These are phyloP conservation scores for Heliconius ethilla DNA, from an alignment of 2,888 invertebrate species.

Conservation along the genomic window DNA sequence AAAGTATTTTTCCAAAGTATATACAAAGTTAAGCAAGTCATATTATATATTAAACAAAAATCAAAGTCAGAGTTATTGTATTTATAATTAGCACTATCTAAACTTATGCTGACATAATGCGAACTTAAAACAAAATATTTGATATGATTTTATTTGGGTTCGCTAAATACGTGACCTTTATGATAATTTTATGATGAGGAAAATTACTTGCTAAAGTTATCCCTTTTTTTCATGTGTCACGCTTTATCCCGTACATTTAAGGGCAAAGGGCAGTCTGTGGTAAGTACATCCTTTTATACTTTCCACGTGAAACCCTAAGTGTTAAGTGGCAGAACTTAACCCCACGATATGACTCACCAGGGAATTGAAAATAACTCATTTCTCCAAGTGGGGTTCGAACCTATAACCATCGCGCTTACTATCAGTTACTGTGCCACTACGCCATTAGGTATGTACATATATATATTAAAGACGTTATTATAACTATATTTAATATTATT, in stretches of 20 bases:
- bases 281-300: neutral
- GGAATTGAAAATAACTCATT: too few species aligned
- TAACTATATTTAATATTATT: neutral
- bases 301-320: neutral
- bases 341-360: too few species aligned
- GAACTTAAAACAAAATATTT: neutral
- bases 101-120: slow-evolving; percentile 11
- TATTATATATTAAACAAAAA: neutral
- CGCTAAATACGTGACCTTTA: slow-evolving; percentile 1
- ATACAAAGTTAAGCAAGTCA: neutral
- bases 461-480: too few species aligned
- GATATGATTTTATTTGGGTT: slow-evolving; percentile 7
- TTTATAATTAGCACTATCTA: slow-evolving; percentile 9
- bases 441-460: too few species aligned
- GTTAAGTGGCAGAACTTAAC: too few species aligned
- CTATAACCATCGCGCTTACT: too few species aligned
- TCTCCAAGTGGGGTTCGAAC: too few species aligned
- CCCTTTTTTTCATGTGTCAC: too few species aligned
- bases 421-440: too few species aligned
- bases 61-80: neutral
- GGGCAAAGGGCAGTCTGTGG: too few species aligned
- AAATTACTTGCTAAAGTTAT: neutral
- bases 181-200: neutral
- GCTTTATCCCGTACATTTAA: neutral
- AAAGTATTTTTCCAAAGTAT: too few species aligned